Base-by-base conservation (phyloP, 1,140 invertebrate genomes). In the Brachionus plicatilis region DNA sequence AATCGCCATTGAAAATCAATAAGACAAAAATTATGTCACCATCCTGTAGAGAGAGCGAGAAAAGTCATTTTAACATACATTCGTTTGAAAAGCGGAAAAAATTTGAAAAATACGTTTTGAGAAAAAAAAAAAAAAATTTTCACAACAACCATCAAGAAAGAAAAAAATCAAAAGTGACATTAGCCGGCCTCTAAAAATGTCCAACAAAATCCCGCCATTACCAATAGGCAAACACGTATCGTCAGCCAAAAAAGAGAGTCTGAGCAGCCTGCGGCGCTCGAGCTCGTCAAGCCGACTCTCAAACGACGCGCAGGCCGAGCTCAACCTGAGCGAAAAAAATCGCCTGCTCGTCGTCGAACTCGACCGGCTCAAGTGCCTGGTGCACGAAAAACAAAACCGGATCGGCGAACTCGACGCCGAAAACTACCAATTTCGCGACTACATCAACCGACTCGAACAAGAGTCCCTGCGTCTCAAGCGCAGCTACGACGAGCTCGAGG, bases 211-310 rank as follows among this genome's bases (percentile, higher is more conserved):
- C 4, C 41, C 68, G 24, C 33, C 33, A 8, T 7, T 72, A 2
- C 72, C 72, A 5, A 76, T 11, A 4, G 72, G 72, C 47, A 76
- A 76, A 20, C 72, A 76, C 20, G 41, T 76, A 3, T 76, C 72
- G 3, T 76, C 72, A 9, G 72, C 72, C 27, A 76, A 50, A 76
- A 76, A 76, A 76, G 72, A 76, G 14, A 53, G 45, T 8, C 33
- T 76, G 12, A 47, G 20, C 20, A 76, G 9, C 27, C n/a, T 76
- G 0, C 41, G 72, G 1, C 17, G 45, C 12, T 76, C 72, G 3
- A 76, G n/a, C 47, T 76, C 72, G 41, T 8, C 41, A 3, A 29
- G 8, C 27, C 41, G 27, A 50, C 11, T 76, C 11, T 5, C 20
- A 20, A 50, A 47, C 11, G 41, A 20, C 1, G 12, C 14, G 3